Percentiles rank a stretch among this genome's conserved stretches.
Conservation (phyloP, 2,113 vertebrate genomes). For the Tympanuchus pallidicinctus region DNA sequence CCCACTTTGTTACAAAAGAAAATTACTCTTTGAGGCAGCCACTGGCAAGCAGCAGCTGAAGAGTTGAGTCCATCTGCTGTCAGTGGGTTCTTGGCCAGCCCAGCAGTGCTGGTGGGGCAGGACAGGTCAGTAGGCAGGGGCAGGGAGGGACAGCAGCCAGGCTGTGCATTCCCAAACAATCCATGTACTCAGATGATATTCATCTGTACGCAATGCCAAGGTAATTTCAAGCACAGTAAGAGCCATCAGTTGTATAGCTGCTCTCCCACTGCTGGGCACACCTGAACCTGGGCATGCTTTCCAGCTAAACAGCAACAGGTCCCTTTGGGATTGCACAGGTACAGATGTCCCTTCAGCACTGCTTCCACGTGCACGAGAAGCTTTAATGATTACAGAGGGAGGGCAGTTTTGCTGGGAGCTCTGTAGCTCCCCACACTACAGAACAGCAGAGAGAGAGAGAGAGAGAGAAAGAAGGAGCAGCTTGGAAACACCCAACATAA, state of each 20-base stretch:
- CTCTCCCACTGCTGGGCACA: background rate
- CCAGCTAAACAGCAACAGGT: background rate
- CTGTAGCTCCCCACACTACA: background rate
- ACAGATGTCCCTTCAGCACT: background rate
- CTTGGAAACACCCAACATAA: background rate
- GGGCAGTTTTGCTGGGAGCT: background rate
- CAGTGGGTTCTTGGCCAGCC: background rate
- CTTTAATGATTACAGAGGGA: background rate
- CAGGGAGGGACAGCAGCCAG: background rate
- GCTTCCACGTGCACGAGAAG: background rate
- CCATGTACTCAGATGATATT: background rate
- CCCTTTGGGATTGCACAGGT: background rate
- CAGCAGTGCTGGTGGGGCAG: background rate
- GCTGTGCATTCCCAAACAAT: background rate
- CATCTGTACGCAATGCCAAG: background rate
- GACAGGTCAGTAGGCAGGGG: background rate
- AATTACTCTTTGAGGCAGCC: background rate
- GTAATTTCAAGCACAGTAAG: background rate
- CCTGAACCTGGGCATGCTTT: background rate
- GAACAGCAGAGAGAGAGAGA: background rate
- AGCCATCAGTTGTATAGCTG: background rate
- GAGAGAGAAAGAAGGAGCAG: background rate
- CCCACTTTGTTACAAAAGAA: background rate
- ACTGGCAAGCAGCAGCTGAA: accelerated
- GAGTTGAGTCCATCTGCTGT: background rate